Evolutionary conservation across 53 echinoderm and acorn worm species (phyloP), one percentile per base, ranked within the genome.

Genomic region (Apostichopus leukothele): DNA sequence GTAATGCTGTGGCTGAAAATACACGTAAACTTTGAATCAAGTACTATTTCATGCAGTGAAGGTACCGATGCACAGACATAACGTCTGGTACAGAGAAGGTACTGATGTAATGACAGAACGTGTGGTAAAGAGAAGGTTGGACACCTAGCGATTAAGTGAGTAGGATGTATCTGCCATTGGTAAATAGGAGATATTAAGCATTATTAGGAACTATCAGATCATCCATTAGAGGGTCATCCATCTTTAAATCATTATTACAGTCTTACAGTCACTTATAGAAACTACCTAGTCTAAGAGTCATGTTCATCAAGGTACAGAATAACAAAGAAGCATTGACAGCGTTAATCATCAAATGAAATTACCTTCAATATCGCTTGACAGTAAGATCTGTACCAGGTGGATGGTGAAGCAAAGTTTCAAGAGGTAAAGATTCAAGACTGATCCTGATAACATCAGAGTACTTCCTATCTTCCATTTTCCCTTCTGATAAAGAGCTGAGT

Each of bases 311-410:
- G 84, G 39, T 60, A 22, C 68, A 67, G 14, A 16, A 67, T 16
- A 16, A 67, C n/a, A 16, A 0, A n/a, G n/a, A n/a, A 67, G 68
- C 14, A 67, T 67, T 67, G 68, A 16, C 68, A 13, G 3, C 7
- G 12, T 27, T 13, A 23, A 76, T n/a, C 77, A 39, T 39, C 39
- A 39, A 39, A 39, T 39, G 8, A 9, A 12, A 52, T 83, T 67
- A 86, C 86, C 86, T 86, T 67, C 73, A 26, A 86, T 67, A 50
- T 86, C 86, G 13, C 67, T 50, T 10, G 86, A 60, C 3, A 86
- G 27, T 9, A 86, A 25, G 27, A 86, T 86, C 73, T 86, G 86
- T 27, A 86, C 55, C 5, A 86, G 59, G 8, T 86, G 86, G 27
- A 86, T 39, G 9, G 73, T 71, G 14, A 86, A 71, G 39, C 86